Evolutionary conservation across 2,888 invertebrate species (phyloP).

Genomic region (Orthosia incerta): DNA sequence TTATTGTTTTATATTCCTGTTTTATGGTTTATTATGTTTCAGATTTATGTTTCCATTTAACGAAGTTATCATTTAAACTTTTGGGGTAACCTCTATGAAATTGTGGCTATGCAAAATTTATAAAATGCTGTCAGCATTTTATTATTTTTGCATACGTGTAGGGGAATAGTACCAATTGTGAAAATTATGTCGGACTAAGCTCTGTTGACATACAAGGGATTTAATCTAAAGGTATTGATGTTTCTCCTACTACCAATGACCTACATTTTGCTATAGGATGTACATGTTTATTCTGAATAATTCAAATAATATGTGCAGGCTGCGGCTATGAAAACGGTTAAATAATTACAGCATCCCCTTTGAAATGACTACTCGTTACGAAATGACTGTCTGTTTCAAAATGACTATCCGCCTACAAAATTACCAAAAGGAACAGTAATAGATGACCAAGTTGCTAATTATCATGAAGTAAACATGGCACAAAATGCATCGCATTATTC

Average conservation of each 20-base stretch:
- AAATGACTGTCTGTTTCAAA: neutral
- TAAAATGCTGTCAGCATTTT: too few relatives aligned
- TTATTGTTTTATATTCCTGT: neutral
- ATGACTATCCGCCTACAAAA: neutral
- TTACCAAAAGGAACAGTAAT: conserved; percentile 13
- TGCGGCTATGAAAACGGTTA: neutral
- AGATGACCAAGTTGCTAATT: conserved; percentile 28
- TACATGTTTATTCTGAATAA: neutral
- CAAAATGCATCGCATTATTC: conserved; percentile 27
- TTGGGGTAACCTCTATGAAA: neutral
- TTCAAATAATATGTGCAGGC: neutral
- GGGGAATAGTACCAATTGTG: too few relatives aligned
- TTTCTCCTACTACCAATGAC: neutral
- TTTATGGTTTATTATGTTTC: neutral
- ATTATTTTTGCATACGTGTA: too few relatives aligned
- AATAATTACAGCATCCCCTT: conserved; percentile 15
- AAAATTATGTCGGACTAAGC: neutral
- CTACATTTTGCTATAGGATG: neutral
- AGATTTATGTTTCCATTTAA: neutral
- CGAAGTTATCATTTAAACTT: neutral
- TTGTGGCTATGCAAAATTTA: too few relatives aligned
- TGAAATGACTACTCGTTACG: conserved; percentile 5
- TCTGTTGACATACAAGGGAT: neutral
- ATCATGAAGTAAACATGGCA: neutral
- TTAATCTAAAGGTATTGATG: neutral